phyloP scores from a whole-genome alignment of 2,113 vertebrate genomes.

The Campylorhamphus procurvoides region DNA sequence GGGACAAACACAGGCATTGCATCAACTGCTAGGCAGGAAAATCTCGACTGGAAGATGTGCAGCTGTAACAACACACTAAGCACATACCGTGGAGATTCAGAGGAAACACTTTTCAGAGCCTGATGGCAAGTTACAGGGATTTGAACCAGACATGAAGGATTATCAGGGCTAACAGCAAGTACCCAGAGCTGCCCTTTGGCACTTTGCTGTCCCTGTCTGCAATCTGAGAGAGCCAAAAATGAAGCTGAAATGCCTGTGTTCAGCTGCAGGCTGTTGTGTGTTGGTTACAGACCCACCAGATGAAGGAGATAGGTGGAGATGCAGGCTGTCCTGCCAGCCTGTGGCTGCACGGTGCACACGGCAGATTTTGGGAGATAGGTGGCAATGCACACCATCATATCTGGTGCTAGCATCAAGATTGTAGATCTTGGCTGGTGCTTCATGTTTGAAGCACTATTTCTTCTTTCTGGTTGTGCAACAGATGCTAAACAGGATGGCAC shows the following conservation, averaged over 20 bases:
- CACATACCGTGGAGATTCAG: not conserved
- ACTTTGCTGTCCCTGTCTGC: not conserved
- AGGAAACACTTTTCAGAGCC: not conserved
- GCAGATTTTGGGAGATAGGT: conserved; percentile 32
- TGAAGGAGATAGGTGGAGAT: not conserved
- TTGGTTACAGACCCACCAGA: not conserved
- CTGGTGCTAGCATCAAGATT: not conserved
- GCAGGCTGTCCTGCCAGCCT: conserved; percentile 2
- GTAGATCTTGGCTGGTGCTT: not conserved
- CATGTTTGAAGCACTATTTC: not conserved
- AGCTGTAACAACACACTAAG: not conserved
- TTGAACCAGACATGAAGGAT: not conserved
- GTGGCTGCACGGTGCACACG: not conserved
- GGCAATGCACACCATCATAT: not conserved
- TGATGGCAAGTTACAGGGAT: not conserved
- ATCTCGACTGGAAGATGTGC: fast-evolving
- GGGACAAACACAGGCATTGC: not conserved
- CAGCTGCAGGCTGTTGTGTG: not conserved
- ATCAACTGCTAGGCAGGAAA: not conserved
- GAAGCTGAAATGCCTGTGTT: not conserved
- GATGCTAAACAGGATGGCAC: conserved; percentile 29
- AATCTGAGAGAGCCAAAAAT: not conserved
- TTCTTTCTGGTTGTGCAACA: conserved; percentile 25
- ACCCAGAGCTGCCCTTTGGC: not conserved
- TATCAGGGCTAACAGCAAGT: not conserved